Base-by-base conservation (phyloP, 2,797 vertebrate species). In the Miichthys miiuy region DNA sequence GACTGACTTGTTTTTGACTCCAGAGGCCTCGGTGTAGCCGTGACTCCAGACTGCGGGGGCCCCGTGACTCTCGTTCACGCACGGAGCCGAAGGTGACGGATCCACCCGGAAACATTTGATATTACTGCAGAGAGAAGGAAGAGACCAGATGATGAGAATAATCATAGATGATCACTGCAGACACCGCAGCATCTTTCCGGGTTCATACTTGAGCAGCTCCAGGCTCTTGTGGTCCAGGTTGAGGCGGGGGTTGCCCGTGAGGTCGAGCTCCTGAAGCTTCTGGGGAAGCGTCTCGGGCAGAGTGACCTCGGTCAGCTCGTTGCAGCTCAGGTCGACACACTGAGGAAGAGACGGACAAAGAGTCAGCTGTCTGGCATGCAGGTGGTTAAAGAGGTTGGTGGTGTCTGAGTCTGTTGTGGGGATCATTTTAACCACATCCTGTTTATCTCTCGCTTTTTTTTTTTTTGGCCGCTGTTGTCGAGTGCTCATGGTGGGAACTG, bases 291-390 rank as follows among this genome's bases (percentile, higher is more conserved):
- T 96, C 93, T 99, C 98, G 4, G 97, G 97, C 74, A 99, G 91
- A 0, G 95, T 95, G 75, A 99, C 91, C 92, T 98, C 97, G 0
- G 92, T 96, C 82, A 99, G 92, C 87, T 99, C 98, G 30, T 99
- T 99, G 91, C 98, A 99, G 94, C 98, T 98, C 89, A 99, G 92
- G 87, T 99, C 98, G 41, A 99, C 97, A 17, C 97, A 98, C 98
- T 94, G 83, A 67, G 17, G 58, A 7, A 68, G 62, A 18, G 13
- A 42, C 3, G 18, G 51, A 56, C 1, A 30, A 3, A 51, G 25
- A 18, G 47, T 61, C 64, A 38, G 34, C 34, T 9, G 34, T 38
- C 9, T 38, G 34, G 9, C 34, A 38, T 38, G 34, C 34, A 38
- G 7, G 8, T 38, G 34, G 34, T 38, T 38, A 38, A 2, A 9